Percentiles rank a stretch among this genome's conserved stretches.
Evolutionary conservation across 2,797 vertebrate genomes (phyloP).

Genomic region (Tapirus indicus): DNA sequence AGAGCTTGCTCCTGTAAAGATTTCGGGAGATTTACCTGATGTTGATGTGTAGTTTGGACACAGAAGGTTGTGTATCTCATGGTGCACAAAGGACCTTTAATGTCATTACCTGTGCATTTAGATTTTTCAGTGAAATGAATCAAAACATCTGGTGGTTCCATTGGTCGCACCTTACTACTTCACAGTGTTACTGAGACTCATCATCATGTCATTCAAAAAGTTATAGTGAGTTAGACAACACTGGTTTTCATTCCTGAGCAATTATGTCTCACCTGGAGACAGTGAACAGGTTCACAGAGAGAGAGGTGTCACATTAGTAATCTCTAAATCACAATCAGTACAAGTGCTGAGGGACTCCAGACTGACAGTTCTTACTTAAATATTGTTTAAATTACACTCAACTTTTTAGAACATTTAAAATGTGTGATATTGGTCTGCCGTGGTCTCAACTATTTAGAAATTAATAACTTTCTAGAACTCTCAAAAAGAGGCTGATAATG

Average conservation of each 20-base stretch:
- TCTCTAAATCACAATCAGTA: not conserved
- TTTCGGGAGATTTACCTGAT: not conserved
- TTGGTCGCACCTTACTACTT: not conserved
- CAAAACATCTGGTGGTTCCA: not conserved
- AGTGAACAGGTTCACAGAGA: not conserved
- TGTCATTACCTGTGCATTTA: not conserved
- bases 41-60: not conserved
- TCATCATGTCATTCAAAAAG: not conserved
- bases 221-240: not conserved
- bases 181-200: not conserved
- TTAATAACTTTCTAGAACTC: not conserved
- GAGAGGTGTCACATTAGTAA: not conserved
- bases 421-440: not conserved
- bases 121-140: not conserved
- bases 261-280: not conserved
- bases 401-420: not conserved
- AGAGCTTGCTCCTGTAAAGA: not conserved
- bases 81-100: not conserved
- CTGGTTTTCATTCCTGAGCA: not conserved
- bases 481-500: not conserved
- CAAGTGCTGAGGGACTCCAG: not conserved
- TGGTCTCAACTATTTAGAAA: slow-evolving; percentile 1
- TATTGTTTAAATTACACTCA: not conserved
- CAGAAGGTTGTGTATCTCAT: not conserved
- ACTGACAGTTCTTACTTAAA: not conserved